A percentile compares a stretch with the other conserved stretches of the same genome.
Conservation (phyloP, 2,888 invertebrate genomes). For the Chrysolina haemoptera region DNA sequence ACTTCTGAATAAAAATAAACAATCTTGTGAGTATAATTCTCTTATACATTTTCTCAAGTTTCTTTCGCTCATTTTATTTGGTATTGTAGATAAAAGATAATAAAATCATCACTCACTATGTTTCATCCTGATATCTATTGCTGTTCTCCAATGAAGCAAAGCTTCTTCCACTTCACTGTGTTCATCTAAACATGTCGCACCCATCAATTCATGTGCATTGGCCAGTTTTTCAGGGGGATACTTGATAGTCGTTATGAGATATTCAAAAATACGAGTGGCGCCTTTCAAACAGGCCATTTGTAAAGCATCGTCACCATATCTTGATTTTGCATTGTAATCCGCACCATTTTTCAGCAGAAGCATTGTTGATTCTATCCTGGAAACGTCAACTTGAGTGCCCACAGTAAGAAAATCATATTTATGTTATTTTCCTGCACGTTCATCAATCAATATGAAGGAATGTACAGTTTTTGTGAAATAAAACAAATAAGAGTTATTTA, state of each 20-base stretch:
- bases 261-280: conserved; percentile 80
- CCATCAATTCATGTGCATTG: conserved; percentile 91
- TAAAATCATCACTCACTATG: conserved; percentile 52
- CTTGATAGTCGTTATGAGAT: conserved; percentile 76
- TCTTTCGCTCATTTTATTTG: neutral
- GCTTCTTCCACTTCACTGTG: conserved; percentile 83
- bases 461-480: no score
- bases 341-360: conserved; percentile 86
- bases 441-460: no score
- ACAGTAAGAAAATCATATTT: no score
- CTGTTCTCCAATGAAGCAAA: conserved; percentile 84
- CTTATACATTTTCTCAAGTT: no score
- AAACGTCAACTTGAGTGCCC: no score
- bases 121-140: conserved; percentile 76
- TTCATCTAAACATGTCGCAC: conserved; percentile 90
- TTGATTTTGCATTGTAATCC: conserved; percentile 81
- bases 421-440: no score
- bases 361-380: conserved; percentile 84
- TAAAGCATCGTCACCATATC: conserved; percentile 90
- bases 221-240: conserved; percentile 82
- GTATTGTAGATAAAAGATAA: neutral
- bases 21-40: no score
- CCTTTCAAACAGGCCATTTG: conserved; percentile 90
- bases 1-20: conserved; percentile 50
- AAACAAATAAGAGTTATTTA: no score